Conservation (phyloP, 2,888 invertebrate species). For the Macroteleia sp. region DNA sequence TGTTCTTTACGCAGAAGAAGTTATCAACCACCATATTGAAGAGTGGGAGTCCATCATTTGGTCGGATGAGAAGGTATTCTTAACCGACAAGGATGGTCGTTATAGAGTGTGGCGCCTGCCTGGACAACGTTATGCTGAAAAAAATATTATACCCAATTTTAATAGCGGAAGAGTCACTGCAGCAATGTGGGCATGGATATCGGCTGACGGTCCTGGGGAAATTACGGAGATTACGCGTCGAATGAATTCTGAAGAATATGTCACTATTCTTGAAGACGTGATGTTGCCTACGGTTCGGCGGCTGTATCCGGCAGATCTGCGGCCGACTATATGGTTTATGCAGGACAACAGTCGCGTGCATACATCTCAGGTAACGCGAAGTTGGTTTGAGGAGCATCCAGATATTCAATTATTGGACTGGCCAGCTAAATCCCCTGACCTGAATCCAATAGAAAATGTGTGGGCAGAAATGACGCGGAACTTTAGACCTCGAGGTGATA, state of each 20-base stretch:
- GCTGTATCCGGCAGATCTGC: not conserved
- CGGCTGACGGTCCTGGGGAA: not conserved
- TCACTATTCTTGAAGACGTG: not conserved
- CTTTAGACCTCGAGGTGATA: not conserved
- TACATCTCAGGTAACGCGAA: not conserved
- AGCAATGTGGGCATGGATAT: not conserved
- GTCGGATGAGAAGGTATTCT: not conserved
- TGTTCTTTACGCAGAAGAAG: not conserved
- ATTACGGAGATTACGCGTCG: not conserved
- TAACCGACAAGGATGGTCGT: not conserved
- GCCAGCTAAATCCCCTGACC: not conserved
- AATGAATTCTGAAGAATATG: not conserved
- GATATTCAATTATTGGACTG: not conserved
- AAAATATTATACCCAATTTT: not conserved
- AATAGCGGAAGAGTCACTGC: not conserved
- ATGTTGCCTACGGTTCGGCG: not conserved
- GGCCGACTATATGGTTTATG: not conserved
- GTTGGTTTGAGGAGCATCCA: not conserved
- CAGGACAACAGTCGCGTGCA: not conserved
- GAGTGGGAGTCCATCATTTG: constrained; percentile 8
- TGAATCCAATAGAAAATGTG: not conserved
- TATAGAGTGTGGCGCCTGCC: not conserved
- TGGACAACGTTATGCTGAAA: not conserved
- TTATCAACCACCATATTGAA: not conserved
- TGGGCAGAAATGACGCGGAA: not conserved